Evolutionary conservation across 2,113 vertebrate genomes (phyloP).

Genomic region (Malaclemys terrapin): DNA sequence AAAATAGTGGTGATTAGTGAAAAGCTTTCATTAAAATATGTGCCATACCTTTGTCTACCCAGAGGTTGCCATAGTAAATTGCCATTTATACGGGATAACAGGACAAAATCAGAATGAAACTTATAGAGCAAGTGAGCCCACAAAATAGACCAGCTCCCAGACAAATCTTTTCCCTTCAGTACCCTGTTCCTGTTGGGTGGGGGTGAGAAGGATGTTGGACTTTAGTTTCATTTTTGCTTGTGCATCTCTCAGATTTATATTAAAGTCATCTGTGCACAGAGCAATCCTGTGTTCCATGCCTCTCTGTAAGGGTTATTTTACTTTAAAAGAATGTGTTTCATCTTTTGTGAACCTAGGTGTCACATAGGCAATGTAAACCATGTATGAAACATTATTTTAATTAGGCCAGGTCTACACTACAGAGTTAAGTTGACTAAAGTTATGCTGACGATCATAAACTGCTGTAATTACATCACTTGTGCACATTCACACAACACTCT

Average conservation of each 20-base stretch:
- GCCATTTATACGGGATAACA: not conserved
- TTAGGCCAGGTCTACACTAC: not conserved
- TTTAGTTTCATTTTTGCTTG: constrained; percentile 4
- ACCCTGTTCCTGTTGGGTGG: fast-evolving
- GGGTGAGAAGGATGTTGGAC: not conserved
- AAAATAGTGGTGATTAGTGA: constrained; percentile 2
- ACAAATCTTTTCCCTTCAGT: not conserved
- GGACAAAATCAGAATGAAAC: not conserved
- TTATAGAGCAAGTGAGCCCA: not conserved
- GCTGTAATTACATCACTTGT: too few species aligned
- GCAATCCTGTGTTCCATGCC: not conserved
- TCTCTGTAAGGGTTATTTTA: constrained; percentile 28
- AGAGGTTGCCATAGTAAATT: not conserved
- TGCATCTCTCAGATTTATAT: not conserved
- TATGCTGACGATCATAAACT: too few species aligned
- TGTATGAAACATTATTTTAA: not conserved
- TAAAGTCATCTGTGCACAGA: not conserved
- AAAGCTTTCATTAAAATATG: not conserved
- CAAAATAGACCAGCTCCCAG: not conserved
- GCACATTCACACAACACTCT: too few species aligned
- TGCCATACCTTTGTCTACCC: not conserved
- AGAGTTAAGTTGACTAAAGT: too few species aligned
- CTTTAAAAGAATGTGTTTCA: constrained; percentile 39
- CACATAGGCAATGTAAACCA: not conserved
- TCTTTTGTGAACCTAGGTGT: not conserved